Conservation (phyloP, 2,113 vertebrate genomes). For the Tragelaphus strepsiceros region DNA sequence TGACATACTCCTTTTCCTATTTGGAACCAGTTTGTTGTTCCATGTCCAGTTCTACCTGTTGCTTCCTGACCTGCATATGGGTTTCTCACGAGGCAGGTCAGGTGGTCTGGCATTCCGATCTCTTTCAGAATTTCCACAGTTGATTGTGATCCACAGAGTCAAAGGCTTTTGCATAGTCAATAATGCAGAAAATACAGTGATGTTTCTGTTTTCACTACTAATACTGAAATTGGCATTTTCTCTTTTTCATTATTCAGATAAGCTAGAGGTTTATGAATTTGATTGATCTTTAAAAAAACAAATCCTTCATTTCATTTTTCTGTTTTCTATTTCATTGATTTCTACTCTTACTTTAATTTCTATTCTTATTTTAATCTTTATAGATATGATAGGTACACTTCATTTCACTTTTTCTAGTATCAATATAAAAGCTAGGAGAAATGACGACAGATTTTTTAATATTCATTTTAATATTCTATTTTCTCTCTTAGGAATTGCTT, state of each 20-base stretch:
- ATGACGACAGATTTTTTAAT: background rate
- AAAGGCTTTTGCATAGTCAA: background rate
- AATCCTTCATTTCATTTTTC: background rate
- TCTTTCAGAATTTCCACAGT: background rate
- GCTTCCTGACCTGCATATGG: background rate
- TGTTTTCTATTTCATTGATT: background rate
- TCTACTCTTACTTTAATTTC: background rate
- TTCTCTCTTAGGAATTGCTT: background rate
- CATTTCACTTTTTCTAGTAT: background rate
- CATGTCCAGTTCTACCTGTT: background rate
- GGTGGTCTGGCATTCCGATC: background rate
- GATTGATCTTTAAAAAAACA: background rate
- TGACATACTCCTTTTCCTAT: background rate
- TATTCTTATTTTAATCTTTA: background rate
- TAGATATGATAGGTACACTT: background rate
- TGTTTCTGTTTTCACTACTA: background rate
- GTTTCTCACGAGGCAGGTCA: background rate
- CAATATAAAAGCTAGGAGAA: background rate
- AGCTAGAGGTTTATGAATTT: background rate
- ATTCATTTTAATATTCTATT: background rate
- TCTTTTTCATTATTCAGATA: background rate
- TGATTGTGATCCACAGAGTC: background rate
- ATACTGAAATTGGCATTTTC: background rate
- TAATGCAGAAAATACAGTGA: background rate
- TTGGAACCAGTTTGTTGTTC: background rate